Percentiles rank a stretch among this genome's conserved stretches.
phyloP scores from a whole-genome alignment of 2,888 invertebrate genomes.

The Muscina levida region DNA sequence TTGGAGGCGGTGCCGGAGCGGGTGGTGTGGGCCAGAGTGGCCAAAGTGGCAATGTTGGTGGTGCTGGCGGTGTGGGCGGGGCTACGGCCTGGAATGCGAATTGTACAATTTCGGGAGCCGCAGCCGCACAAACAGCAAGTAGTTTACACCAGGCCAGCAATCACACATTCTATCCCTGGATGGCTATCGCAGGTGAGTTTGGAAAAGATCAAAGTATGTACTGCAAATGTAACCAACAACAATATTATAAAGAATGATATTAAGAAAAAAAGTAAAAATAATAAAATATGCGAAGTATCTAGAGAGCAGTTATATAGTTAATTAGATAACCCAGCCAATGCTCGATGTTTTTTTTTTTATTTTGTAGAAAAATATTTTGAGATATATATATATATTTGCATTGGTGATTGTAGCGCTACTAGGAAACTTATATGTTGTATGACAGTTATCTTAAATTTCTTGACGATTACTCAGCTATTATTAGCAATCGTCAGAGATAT shows the following conservation, averaged over 20 bases:
- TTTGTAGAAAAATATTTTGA: no score
- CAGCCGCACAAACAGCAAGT: conserved; percentile 90
- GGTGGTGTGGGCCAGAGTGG: conserved; percentile 80
- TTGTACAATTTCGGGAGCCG: conserved; percentile 89
- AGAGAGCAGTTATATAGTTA: not conserved
- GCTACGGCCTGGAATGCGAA: conserved; percentile 92
- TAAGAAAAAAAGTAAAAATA: no score
- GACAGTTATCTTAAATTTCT: no score
- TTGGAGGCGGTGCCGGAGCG: conserved; percentile 85
- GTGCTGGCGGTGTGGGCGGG: conserved; percentile 81
- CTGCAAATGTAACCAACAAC: no score
- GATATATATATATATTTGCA: no score
- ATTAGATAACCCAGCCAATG: no score
- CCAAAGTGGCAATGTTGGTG: conserved; percentile 81
- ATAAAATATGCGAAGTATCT: not conserved
- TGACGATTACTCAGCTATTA: no score
- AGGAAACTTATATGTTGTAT: no score
- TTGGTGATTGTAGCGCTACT: no score
- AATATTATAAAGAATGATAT: not conserved
- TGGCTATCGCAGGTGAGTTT: conserved; percentile 97
- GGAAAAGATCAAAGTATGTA: no score
- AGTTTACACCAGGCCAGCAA: conserved; percentile 93
- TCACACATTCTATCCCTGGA: conserved; percentile 98
- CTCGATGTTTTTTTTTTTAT: no score
- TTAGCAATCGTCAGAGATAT: no score